Base-by-base conservation (phyloP, 2,888 invertebrate species). In the Euplexia lucipara region DNA sequence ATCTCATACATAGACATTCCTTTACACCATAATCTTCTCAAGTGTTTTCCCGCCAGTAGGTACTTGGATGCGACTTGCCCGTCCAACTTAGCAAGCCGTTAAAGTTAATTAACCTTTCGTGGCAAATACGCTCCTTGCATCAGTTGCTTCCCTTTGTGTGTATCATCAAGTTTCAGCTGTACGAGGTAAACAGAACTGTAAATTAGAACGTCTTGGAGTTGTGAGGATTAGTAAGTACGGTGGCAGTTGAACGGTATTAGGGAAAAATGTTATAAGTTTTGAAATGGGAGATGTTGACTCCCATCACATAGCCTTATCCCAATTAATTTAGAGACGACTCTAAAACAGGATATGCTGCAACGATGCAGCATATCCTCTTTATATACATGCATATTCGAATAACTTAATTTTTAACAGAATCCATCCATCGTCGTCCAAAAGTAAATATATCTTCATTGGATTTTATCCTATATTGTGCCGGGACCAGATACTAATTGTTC, bases 31-130 rank as follows among this genome's bases (percentile, higher is more conserved):
- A 57, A 62, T 57, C 20, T 45, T n/a, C 32, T 20, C 51, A 48
- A 71, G 58, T 71, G 51, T 61, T 70, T 42, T 14, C 16, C 41
- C 39, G 22, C 34, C 34, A 39, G 35, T 30, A n/a, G 39, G 35
- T 30, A n/a, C 69, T 49, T 37, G 14, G 63, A 44, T n/a, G 12
- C 53, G 26, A 60, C 60, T 61, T 57, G 57, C 26, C 52, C 42
- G 54, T 32, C n/a, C 44, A 76, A 75, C 63, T 77, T 77, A 51
- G 22, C 59, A 72, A 64, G 44, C 68, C 60, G 75, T 75, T 75
- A 60, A 68, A 77, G 67, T 73, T 75, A 77, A 75, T 75, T 75
- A 77, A 77, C 78, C 74, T 77, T 51, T 26, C 42, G 62, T 10
- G 42, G 63, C 68, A 75, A 75, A 74, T 65, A 74, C 67, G 67